Base-by-base conservation (phyloP, 1,140 invertebrate species). In the Phortica variegata region DNA sequence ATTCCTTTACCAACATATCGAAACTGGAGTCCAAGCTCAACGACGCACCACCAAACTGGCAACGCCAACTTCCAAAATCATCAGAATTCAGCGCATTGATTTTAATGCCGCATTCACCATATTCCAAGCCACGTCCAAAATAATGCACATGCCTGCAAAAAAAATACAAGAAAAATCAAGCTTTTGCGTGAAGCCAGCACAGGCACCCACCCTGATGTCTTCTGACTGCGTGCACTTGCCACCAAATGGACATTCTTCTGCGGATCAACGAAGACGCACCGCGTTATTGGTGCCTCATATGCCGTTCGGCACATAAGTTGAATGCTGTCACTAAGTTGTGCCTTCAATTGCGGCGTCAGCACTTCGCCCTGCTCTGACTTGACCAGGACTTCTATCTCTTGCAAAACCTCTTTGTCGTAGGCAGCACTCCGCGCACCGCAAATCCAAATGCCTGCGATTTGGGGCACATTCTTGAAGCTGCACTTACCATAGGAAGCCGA, bases 241-340 rank as follows among this genome's bases (percentile, higher is more conserved):
- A 53, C 47, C 12, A 49, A 39, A 23, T 49, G 39, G n/a, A 54
- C 52, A 13, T 19, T 23, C n/a, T 42, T 33, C 9, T 36, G 19
- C 29, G 52, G 52, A 46, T 54, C 52, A 10, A 49, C 49, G 31
- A 45, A 54, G 3, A 42, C 47, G 32, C 52, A 54, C 19, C 49
- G 52, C 1, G 52, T 42, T 4, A 54, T 41, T 12, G 51, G 51
- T 10, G 44, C 52, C 5, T 49, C 42, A 26, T 49, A 54, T 2
- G 47, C 21, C 18, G 17, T 42, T 40, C 38, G 36, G 16, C 52
- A 54, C 33, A 54, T 49, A 3, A 54, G 17, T n/a, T 54, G 36
- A 3, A 41, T 38, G 8, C 20, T 16, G 9, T 49, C 41, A n/a
- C 47, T 38, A 12, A 29, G 37, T 23, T 49, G 45, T 7, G 34